These are phyloP conservation scores for Metacarcinus magister DNA, from an alignment of 2,888 invertebrate species.

Conservation along the genomic window DNA sequence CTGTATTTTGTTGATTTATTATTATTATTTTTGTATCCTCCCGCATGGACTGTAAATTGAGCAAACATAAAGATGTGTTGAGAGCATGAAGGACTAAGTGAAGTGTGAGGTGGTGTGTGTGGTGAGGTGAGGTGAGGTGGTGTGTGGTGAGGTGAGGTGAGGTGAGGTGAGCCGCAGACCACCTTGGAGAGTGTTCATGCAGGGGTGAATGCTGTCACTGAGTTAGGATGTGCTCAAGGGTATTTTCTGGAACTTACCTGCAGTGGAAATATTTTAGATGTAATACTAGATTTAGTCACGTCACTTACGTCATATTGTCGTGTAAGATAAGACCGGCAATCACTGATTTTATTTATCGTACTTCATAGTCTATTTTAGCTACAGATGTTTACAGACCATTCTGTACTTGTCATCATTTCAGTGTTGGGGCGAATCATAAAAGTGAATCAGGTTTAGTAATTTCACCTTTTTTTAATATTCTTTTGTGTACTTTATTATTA, in stretches of 20 bases:
- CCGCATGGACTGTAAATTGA: background rate
- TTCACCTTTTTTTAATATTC: background rate
- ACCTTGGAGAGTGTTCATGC: background rate
- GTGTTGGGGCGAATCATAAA: slow-evolving; percentile 64
- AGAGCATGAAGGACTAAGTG: background rate
- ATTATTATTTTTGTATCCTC: background rate
- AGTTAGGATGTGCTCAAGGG: slow-evolving; percentile 67
- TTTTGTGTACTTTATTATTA: background rate
- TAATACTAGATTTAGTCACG: slow-evolving; percentile 54
- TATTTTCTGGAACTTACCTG: slow-evolving; percentile 60
- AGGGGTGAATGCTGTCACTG: background rate
- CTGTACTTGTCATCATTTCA: slow-evolving; percentile 54
- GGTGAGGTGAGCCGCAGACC: background rate
- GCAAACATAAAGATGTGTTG: background rate
- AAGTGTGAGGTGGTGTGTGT: background rate
- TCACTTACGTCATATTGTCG: slow-evolving; percentile 67
- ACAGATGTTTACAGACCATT: slow-evolving; percentile 62
- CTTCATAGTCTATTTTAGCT: slow-evolving; percentile 79
- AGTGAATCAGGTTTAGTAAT: slow-evolving; percentile 56
- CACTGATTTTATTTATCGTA: slow-evolving; percentile 72
- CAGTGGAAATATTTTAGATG: slow-evolving; percentile 38
- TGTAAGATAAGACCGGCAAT: slow-evolving; percentile 66
- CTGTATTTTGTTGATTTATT: background rate
- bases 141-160: background rate
- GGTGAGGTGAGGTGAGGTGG: too few species aligned